These are phyloP conservation scores for Muricea muricata DNA, from an alignment of 92 coral and sea anemone genomes.

Conservation along the genomic window DNA sequence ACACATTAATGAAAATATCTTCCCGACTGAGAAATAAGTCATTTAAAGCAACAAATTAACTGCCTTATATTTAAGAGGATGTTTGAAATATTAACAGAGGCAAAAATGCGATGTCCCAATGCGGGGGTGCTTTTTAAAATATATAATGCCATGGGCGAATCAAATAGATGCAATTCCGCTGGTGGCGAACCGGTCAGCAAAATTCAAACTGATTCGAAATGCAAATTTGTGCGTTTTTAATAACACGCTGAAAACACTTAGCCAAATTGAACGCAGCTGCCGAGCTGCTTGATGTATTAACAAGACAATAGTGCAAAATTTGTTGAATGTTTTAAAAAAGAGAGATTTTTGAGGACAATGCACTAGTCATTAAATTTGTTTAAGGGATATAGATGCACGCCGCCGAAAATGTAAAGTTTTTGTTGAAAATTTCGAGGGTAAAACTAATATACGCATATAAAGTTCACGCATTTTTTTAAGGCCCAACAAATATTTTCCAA, in stretches of 20 bases:
- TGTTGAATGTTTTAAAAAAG: background rate
- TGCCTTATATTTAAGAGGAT: too few relatives aligned
- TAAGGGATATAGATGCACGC: background rate
- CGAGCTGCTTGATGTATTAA: background rate
- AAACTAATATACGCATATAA: background rate
- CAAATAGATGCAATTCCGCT: too few relatives aligned
- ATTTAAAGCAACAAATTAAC: background rate
- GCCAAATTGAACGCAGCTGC: constrained; percentile 1
- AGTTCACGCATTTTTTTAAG: too few relatives aligned
- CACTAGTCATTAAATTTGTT: constrained; percentile 2
- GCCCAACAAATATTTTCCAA: too few relatives aligned
- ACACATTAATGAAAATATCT: too few relatives aligned
- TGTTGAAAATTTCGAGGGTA: background rate
- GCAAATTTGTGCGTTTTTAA: background rate
- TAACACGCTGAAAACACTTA: background rate
- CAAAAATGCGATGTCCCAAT: too few relatives aligned
- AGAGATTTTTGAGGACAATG: background rate
- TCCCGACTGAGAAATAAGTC: background rate
- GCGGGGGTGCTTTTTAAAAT: too few relatives aligned
- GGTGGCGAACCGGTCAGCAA: background rate
- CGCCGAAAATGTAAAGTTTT: background rate
- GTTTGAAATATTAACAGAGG: too few relatives aligned
- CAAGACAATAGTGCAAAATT: background rate
- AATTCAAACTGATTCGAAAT: background rate
- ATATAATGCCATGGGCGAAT: too few relatives aligned